Conservation (phyloP, 2,888 invertebrate genomes). For the Hydriomena furcata region DNA sequence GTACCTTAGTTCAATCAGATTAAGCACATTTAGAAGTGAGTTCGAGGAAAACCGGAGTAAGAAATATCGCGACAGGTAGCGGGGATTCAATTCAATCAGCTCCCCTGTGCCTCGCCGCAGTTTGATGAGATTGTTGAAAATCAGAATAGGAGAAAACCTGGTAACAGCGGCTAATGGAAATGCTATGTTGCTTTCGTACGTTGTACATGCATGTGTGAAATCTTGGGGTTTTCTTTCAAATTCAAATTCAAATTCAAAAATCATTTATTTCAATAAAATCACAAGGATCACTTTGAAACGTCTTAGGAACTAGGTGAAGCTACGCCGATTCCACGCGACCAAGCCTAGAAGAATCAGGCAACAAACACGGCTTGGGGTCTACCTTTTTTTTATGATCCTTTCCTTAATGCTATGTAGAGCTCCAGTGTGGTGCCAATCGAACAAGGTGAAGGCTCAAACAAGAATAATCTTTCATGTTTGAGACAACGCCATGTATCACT, state of each 20-base stretch:
- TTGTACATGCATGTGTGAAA: slow-evolving; percentile 4
- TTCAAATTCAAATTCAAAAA: no score
- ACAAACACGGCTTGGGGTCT: no score
- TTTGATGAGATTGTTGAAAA: slow-evolving; percentile 82
- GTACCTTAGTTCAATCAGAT: slow-evolving; percentile 79
- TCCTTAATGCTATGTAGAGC: no score
- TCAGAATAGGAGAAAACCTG: slow-evolving; percentile 61
- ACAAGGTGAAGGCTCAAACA: no score
- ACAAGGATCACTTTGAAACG: no score
- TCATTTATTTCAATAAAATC: no score
- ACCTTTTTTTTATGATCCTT: no score
- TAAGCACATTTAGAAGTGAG: slow-evolving; percentile 80
- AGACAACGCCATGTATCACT: neutral
- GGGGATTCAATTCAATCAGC: slow-evolving; percentile 79
- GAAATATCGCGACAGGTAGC: slow-evolving; percentile 76
- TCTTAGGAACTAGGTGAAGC: no score
- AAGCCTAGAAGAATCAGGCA: no score
- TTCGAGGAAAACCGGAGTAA: slow-evolving; percentile 72
- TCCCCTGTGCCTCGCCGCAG: slow-evolving; percentile 70
- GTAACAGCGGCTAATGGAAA: slow-evolving; percentile 35
- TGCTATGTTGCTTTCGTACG: slow-evolving; percentile 30
- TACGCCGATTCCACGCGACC: no score
- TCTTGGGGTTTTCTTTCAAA: neutral
- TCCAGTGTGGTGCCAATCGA: no score
- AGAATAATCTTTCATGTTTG: no score